These are phyloP conservation scores for Phoenicopterus ruber DNA, from an alignment of 2,113 vertebrate genomes.

Conservation along the genomic window DNA sequence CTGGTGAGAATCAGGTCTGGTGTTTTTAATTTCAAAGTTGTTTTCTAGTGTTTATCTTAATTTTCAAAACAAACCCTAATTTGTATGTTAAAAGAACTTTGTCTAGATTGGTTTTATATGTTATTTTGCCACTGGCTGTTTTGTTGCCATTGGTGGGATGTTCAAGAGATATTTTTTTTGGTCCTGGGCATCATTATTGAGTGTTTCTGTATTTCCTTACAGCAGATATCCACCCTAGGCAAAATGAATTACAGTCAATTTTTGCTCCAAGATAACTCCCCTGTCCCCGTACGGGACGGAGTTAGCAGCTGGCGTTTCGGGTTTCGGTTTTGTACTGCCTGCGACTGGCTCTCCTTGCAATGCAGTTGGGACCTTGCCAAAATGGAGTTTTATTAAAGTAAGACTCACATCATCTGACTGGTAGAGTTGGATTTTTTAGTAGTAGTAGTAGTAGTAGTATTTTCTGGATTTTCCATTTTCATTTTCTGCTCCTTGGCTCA, in stretches of 20 bases:
- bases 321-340: not conserved
- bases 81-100: not conserved
- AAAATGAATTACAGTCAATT: not conserved
- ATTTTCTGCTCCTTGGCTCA: not conserved
- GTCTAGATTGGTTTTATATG: not conserved
- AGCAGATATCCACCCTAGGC: not conserved
- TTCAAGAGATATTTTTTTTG: not conserved
- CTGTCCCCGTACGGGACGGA: not conserved
- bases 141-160: accelerated
- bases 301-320: not conserved
- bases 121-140: not conserved
- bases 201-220: not conserved
- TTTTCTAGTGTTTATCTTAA: not conserved
- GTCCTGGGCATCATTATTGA: not conserved
- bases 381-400: not conserved
- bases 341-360: not conserved
- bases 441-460: not conserved
- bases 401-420: not conserved
- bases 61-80: not conserved
- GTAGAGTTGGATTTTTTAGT: not conserved
- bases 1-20: not conserved
- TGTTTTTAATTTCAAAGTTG: not conserved
- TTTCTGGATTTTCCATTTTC: not conserved
- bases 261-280: not conserved
- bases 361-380: not conserved